Percentiles rank a stretch among this genome's conserved stretches.
These are phyloP conservation scores for Athrips mouffetella DNA, from an alignment of 2,888 invertebrate genomes.

Conservation along the genomic window DNA sequence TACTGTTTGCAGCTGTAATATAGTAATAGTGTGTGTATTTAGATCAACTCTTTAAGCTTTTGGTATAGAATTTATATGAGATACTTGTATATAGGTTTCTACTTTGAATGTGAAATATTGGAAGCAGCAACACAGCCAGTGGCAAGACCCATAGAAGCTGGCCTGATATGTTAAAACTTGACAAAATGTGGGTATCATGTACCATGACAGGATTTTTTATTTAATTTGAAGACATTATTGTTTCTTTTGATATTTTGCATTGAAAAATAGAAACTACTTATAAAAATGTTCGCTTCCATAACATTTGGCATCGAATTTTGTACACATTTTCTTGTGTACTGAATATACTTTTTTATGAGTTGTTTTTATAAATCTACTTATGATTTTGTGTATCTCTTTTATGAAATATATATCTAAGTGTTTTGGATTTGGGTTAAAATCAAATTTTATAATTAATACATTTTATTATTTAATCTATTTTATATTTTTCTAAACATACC, in stretches of 20 bases:
- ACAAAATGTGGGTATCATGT: no score
- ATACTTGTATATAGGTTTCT: conserved; percentile 14
- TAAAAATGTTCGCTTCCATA: conserved; percentile 16
- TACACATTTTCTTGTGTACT: not conserved
- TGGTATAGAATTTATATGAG: conserved; percentile 27
- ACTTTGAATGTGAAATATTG: not conserved
- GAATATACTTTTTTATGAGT: no score
- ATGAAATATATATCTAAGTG: no score
- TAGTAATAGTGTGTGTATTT: conserved; percentile 43
- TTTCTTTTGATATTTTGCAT: conserved; percentile 15
- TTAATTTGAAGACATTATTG: no score
- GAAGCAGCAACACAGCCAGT: no score
- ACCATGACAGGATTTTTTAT: no score
- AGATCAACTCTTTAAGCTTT: conserved; percentile 32
- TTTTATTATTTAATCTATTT: conserved; percentile 5
- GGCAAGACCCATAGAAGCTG: no score
- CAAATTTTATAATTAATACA: not conserved
- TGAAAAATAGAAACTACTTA: not conserved
- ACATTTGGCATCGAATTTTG: conserved; percentile 15
- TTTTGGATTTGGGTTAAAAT: no score
- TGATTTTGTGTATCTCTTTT: not conserved
- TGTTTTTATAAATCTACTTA: not conserved
- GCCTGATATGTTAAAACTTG: no score
- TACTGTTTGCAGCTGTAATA: conserved; percentile 42
- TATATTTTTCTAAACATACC: conserved; percentile 8